Base-by-base conservation (phyloP, 2,113 vertebrate species). In the Rutilus rutilus region DNA sequence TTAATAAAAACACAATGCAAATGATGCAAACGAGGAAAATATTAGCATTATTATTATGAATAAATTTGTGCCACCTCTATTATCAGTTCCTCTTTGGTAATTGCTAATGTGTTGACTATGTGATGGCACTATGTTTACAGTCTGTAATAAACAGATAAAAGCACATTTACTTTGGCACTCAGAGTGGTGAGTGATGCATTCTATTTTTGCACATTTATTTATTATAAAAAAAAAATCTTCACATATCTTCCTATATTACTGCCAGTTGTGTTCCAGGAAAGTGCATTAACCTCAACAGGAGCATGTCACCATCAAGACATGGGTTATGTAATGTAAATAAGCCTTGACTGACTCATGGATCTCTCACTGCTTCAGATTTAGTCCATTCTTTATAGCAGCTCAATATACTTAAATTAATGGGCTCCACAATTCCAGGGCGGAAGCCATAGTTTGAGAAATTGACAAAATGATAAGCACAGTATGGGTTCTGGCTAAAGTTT, bases 261-360 rank as follows among this genome's bases (percentile, higher is more conserved):
- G 57, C 5, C n/a, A 64, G 39, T 19, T 45, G 59, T 42, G n/a
- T 65, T 81, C 39, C 79, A 67, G 39, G 52, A 21, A 57, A 62
- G 62, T 15, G 17, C 42, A 52, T 82, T 52, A 27, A 69, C 79
- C 42, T 60, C 23, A 2, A 25, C 10, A 52, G 15, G 59, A 2
- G 10, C 45, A 52, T 1, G 11, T 64, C 78, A 27, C 36, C 23
- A 27, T 64, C 0, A 2, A 77, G 25, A 30, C 50, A 11, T 25
- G 42, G 78, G 64, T 80, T 80, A 80, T 25, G 36, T 64, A 64
- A 64, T 62, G 14, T 45, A 59, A 42, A 79, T 25, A 6, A 7
- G 33, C 54, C 11, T 21, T 4, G 10, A 80, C 78, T 27, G 23
- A 42, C 11, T 42, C 36, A 62, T 64, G 30, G 10, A 79, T 78